Evolutionary conservation across 2,888 invertebrate species (phyloP).

Genomic region (Euspilapteryx auroguttella): DNA sequence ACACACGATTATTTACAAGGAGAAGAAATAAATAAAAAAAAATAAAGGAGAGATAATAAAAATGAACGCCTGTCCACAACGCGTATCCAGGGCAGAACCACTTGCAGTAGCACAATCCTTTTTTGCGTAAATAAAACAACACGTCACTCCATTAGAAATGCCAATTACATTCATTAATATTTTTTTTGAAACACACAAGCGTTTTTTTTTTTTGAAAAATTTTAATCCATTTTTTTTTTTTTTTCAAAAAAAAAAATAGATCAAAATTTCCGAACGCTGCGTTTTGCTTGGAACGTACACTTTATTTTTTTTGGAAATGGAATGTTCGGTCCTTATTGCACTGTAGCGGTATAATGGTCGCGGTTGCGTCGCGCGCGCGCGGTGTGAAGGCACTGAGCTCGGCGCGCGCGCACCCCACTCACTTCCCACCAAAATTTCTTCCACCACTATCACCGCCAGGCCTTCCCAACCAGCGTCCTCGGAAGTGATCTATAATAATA

Average conservation of each 20-base stretch:
- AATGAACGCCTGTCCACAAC: slow-evolving; percentile 27
- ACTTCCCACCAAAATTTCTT: slow-evolving; percentile 54
- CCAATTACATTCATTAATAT: slow-evolving; percentile 41
- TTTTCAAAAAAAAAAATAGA: no score
- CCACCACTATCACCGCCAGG: slow-evolving; percentile 38
- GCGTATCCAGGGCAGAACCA: slow-evolving; percentile 21
- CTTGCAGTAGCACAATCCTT: slow-evolving; percentile 19
- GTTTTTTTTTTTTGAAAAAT: neutral
- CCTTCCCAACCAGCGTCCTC: slow-evolving; percentile 33
- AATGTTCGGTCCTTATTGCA: slow-evolving; percentile 15
- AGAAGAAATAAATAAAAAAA: slow-evolving; percentile 15
- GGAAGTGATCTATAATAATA: slow-evolving; percentile 8
- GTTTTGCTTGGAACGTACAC: slow-evolving; percentile 47
- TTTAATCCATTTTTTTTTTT: slow-evolving; percentile 12
- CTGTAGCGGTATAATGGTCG: slow-evolving; percentile 26
- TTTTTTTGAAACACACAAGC: neutral
- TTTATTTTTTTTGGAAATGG: neutral
- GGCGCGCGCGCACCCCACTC: slow-evolving; percentile 57
- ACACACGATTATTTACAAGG: slow-evolving; percentile 38
- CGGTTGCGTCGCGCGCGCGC: slow-evolving; percentile 45
- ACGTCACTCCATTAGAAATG: slow-evolving; percentile 49
- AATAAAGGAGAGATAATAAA: slow-evolving; percentile 17
- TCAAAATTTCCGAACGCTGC: no score
- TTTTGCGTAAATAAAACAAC: slow-evolving; percentile 44
- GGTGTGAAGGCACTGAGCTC: slow-evolving; percentile 45